Evolutionary conservation across 2,797 vertebrate species (phyloP).

Genomic region (Loriculus beryllinus): DNA sequence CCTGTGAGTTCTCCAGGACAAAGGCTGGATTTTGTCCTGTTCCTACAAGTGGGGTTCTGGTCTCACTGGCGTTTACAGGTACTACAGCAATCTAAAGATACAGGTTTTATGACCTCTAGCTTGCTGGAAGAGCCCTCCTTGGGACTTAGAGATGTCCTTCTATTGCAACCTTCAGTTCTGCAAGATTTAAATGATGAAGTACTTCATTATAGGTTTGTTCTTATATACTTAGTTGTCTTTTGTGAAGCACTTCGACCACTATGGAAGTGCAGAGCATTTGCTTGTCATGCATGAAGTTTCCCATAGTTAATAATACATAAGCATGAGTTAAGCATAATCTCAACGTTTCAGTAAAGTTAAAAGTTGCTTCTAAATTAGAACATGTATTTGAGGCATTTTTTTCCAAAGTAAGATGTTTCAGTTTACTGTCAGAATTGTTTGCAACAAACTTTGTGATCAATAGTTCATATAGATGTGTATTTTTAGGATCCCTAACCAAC

Average conservation of each 20-base stretch:
- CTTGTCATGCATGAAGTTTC: constrained; percentile 47
- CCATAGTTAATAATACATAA: constrained; percentile 29
- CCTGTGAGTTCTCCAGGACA: neutral
- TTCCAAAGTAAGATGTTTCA: constrained; percentile 12
- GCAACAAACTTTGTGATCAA: constrained; percentile 45
- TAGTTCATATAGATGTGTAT: constrained; percentile 34
- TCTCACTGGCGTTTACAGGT: constrained; percentile 21
- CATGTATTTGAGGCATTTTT: constrained; percentile 15
- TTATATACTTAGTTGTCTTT: constrained; percentile 41
- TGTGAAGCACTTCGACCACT: constrained; percentile 25
- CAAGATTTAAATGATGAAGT: constrained; percentile 45
- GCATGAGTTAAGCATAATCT: constrained; percentile 46
- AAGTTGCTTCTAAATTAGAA: constrained; percentile 58
- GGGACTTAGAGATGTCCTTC: neutral
- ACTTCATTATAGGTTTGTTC: constrained; percentile 41
- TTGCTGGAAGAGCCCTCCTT: constrained; percentile 19
- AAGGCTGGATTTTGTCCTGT: neutral
- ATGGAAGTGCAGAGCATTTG: constrained; percentile 36
- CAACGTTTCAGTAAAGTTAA: constrained; percentile 52
- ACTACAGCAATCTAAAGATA: neutral
- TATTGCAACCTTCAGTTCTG: constrained; percentile 64
- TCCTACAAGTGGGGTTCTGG: neutral
- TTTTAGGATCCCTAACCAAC: constrained; percentile 35
- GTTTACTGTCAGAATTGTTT: constrained; percentile 44
- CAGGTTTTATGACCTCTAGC: neutral